Percentiles rank a stretch among this genome's conserved stretches.
Evolutionary conservation across 2,797 vertebrate genomes (phyloP).

Genomic region (Masticophis lateralis): DNA sequence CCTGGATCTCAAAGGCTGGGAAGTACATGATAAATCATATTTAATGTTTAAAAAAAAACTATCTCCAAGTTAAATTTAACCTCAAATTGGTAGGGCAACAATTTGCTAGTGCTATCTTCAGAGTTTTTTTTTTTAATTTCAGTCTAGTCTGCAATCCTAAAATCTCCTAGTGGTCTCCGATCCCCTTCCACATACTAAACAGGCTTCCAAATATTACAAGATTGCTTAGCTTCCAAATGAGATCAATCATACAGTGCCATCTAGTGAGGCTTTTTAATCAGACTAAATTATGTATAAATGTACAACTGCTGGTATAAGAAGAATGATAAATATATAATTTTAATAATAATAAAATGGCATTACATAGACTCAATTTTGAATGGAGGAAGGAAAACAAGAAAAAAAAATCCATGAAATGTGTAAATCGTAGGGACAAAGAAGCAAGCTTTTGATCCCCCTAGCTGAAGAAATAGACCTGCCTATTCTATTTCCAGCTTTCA

Average conservation of each 20-base stretch:
- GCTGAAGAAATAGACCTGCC: background rate
- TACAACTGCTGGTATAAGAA: no score
- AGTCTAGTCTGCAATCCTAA: background rate
- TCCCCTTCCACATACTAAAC: background rate
- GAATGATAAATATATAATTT: background rate
- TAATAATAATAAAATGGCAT: background rate
- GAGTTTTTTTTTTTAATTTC: background rate
- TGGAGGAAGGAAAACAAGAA: background rate
- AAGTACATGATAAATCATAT: background rate
- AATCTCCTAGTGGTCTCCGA: background rate
- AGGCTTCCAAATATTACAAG: background rate
- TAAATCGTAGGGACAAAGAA: background rate
- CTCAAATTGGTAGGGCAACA: background rate
- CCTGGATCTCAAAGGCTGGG: background rate
- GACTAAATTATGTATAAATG: background rate
- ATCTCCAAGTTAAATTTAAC: background rate
- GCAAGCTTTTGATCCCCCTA: background rate
- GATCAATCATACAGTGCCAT: background rate
- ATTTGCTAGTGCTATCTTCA: background rate
- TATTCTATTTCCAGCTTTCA: background rate
- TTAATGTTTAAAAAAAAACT: no score
- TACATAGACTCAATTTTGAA: background rate
- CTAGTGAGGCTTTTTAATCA: background rate
- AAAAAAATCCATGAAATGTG: background rate
- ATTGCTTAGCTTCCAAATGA: background rate